phyloP scores from a whole-genome alignment of 2,113 vertebrate genomes.

The Osmerus eperlanus region DNA sequence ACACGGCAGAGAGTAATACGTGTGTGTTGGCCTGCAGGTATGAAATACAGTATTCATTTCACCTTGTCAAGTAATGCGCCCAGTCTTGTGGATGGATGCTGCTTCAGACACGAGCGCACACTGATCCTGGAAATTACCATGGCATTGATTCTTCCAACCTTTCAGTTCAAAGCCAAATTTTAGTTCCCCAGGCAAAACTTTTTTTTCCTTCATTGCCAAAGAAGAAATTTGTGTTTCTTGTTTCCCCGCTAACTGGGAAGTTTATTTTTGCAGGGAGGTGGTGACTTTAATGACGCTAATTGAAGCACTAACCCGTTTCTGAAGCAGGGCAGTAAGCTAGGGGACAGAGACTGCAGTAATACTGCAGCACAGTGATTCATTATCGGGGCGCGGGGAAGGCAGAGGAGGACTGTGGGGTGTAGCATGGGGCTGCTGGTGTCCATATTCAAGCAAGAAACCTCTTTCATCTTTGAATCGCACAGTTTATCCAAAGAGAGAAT shows the following conservation, averaged over 20 bases:
- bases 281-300: conserved; percentile 52
- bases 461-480: background rate
- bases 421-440: background rate
- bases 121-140: conserved; percentile 12
- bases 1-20: background rate
- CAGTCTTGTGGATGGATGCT: no score
- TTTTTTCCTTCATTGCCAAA: conserved; percentile 21
- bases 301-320: conserved; percentile 57
- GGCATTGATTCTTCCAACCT: conserved; percentile 20
- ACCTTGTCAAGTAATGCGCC: no score
- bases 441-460: background rate
- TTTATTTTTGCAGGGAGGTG: conserved; percentile 55
- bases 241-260: conserved; percentile 45
- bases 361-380: conserved; percentile 26
- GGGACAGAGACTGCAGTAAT: conserved; percentile 37
- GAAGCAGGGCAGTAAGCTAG: conserved; percentile 27
- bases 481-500: no score
- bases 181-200: conserved; percentile 25
- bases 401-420: background rate
- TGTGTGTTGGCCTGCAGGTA: no score
- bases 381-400: conserved; percentile 7
- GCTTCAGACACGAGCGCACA: no score
- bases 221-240: conserved; percentile 40
- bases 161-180: conserved; percentile 16
- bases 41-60: no score